These are phyloP conservation scores for Crypturellus tataupa DNA, from an alignment of 2,797 vertebrate genomes.

Conservation along the genomic window DNA sequence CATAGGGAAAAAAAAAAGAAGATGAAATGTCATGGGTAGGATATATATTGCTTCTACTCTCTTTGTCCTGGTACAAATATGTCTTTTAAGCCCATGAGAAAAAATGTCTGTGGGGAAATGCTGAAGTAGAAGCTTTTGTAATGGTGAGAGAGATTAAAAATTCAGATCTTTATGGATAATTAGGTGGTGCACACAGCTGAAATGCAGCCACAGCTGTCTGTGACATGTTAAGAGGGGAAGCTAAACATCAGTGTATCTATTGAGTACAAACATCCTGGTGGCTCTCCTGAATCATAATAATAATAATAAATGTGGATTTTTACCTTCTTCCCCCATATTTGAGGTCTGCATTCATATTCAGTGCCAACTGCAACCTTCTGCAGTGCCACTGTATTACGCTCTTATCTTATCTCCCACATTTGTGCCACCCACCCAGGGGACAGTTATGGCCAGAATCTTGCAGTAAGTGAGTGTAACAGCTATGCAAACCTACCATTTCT, in stretches of 20 bases:
- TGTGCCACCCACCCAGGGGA: neutral
- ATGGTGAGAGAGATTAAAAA: neutral
- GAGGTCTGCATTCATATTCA: neutral
- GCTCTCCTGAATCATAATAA: neutral
- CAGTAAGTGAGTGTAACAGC: neutral
- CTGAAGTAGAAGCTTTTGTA: neutral
- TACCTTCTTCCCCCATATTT: constrained; percentile 27
- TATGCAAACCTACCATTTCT: neutral
- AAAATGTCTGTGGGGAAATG: rapidly evolving
- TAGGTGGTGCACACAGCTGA: neutral
- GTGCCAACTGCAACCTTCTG: neutral
- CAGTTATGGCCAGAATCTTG: neutral
- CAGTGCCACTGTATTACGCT: neutral
- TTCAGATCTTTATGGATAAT: neutral
- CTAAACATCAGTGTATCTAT: neutral
- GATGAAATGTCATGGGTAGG: neutral
- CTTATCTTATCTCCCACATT: neutral
- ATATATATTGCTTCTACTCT: neutral
- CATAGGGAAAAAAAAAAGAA: neutral
- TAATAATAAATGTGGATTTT: neutral
- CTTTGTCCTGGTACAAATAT: neutral
- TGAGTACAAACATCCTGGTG: neutral
- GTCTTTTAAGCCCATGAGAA: neutral
- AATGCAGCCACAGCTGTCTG: neutral
- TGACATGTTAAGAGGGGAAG: neutral